Base-by-base conservation (phyloP, 64 coral and sea anemone genomes). In the Dendronephthya gigantea region DNA sequence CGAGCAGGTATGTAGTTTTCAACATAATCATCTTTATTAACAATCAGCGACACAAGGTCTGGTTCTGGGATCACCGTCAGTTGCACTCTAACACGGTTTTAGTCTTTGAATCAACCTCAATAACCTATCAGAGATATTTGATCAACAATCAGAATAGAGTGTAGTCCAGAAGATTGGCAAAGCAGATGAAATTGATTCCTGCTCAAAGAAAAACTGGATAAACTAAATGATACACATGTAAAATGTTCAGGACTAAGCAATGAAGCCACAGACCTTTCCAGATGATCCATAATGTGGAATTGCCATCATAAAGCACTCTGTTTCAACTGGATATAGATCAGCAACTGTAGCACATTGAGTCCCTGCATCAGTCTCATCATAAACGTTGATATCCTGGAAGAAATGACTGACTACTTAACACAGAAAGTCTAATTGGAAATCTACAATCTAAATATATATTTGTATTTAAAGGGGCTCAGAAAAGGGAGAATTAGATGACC, bases 301-400 rank as follows among this genome's bases (percentile, higher is more conserved):
- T 19, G 92, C 95, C 43, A 98, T 75, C 95, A 98, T 93, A 82
- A 98, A 98, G 70, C 95, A 98, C 47, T 88, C 86, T 40, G 88
- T 87, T 9, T 86, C 92, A 85, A 98, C 40, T 2, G 95, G 92
- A 68, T 93, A 98, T 19, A 98, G 86, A 41, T 93, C 89, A 23
- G 93, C 89, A 33, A 98, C 56, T 0, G 92, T 93, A 68, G 84
- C 85, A 51, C 93, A 88, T 48, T 84, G 87, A 47, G 48, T 85
- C 45, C 72, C 76, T 27, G 81, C 86, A 39, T 88, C 87, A 1
- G 92, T 87, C 56, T 93, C 92, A 38, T 93, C 72, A 36, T 33
- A 91, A 1, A 93, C 92, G 43, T 84, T 84, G 12, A 98, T 98
- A 48, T 98, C 90, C 95, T 98, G 49, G 5, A 49, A 0, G 65